Base-by-base conservation (phyloP, 2,797 vertebrate species). In the Bradypus variegatus region DNA sequence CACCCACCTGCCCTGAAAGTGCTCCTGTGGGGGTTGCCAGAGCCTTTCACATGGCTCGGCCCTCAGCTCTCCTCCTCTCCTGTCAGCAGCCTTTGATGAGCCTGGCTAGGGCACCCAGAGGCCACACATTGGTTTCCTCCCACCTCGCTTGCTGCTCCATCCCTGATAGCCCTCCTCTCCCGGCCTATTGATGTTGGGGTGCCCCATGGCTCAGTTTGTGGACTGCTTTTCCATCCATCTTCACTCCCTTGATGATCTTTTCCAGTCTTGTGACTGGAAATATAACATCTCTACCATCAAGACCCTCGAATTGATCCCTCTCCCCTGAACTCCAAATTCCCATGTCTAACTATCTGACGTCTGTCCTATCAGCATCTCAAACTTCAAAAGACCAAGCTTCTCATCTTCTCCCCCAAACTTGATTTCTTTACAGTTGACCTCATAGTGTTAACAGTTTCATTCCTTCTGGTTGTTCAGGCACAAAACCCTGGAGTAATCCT, bases 141-240 rank as follows among this genome's bases (percentile, higher is more conserved):
- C 0, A 1, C 31, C 62, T 31, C 15, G 0, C 19, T 5, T 15
- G 0, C 19, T 5, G 33, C 31, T 31, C 48, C 55, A 33, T 14
- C 9, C 38, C 64, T 18, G 25, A 45, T 16, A 31, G 18, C 64
- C 25, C 9, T 19, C 19, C 4, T 27, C 55, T 23, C 53, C 55
- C 45, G 29, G 21, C 14, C 3, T 21, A 27, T 31, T 5, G 3
- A 25, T 86, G 73, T 65, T 27, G 75, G 60, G 6, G 53, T 41
- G 23, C 6, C 84, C n/a, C 6, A 4, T 4, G 4, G 23, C 77
- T 10, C 78, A 18, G 14, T 13, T 67, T 8, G 38, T 13, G 21
- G 8, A 50, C 55, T 73, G 36, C 45, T 16, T 72, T 25, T 72
- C 70, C 27, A 23, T 23, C 36, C 23, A 25, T 8, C 21, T 45